Conservation (phyloP, 1,140 invertebrate genomes). For the Anoplophora glabripennis region DNA sequence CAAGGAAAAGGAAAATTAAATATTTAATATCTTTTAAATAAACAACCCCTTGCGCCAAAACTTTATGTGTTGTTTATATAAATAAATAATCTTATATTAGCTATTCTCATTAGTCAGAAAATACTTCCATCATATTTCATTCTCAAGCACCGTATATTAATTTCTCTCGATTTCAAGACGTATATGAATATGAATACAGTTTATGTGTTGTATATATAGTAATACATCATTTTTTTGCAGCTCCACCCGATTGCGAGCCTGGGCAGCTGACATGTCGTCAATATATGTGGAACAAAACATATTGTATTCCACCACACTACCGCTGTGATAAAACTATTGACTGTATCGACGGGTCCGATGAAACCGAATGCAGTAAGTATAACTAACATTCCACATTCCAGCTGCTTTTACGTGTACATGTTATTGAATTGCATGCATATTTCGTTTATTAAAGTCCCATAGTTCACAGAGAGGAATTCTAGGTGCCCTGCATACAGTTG, state of each 20-base stretch:
- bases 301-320: constrained; percentile 86
- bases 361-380: constrained; percentile 89
- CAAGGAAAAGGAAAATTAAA: no score
- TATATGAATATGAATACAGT: neutral
- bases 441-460: no score
- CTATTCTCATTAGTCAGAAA: no score
- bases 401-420: no score
- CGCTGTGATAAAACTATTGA: constrained; percentile 91
- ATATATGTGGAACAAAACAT: constrained; percentile 91
- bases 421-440: neutral
- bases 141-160: no score
- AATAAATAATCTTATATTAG: no score
- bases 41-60: no score
- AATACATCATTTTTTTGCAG: constrained; percentile 54
- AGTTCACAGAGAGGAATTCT: no score
- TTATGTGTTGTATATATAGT: neutral
- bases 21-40: no score
- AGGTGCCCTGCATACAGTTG: no score
- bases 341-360: constrained; percentile 91
- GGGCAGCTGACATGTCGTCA: constrained; percentile 84
- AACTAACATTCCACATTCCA: neutral
- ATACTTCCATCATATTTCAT: no score
- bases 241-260: constrained; percentile 83
- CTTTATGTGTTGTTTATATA: no score
- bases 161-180: neutral